Evolutionary conservation across 2,113 vertebrate species (phyloP).

Genomic region (Gavia stellata): DNA sequence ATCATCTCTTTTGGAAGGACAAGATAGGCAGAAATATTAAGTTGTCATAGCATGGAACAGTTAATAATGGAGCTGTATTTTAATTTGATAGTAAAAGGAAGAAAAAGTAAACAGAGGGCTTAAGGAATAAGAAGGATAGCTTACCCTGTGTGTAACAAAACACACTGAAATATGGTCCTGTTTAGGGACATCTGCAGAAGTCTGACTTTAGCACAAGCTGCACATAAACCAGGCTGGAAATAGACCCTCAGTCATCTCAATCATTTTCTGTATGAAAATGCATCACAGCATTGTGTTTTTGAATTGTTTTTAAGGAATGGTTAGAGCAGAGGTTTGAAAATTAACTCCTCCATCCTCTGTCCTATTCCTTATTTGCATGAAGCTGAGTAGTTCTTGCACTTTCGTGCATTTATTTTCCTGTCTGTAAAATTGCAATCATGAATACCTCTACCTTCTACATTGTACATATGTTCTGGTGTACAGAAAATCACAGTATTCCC

Average conservation of each 20-base stretch:
- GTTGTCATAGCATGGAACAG: not conserved
- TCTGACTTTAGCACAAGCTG: not conserved
- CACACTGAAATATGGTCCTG: not conserved
- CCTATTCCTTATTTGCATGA: not conserved
- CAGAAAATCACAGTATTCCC: not conserved
- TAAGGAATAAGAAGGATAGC: not conserved
- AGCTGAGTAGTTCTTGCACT: not conserved
- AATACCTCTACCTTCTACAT: not conserved
- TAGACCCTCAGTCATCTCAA: not conserved
- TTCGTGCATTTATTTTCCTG: not conserved
- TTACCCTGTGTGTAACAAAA: not conserved
- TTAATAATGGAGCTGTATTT: not conserved
- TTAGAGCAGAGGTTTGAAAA: not conserved
- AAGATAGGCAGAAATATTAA: not conserved
- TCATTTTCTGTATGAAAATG: not conserved
- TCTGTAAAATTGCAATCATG: not conserved
- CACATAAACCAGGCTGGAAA: not conserved
- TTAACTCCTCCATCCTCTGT: not conserved
- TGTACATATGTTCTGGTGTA: not conserved
- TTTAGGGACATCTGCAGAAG: not conserved
- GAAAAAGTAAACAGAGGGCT: not conserved
- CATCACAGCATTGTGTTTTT: not conserved
- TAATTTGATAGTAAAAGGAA: not conserved
- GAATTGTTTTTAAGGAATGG: not conserved
- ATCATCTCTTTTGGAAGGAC: not conserved